Percentiles rank a stretch among this genome's conserved stretches.
These are phyloP conservation scores for Phymatocera aterrima DNA, from an alignment of 2,888 invertebrate genomes.

Conservation along the genomic window DNA sequence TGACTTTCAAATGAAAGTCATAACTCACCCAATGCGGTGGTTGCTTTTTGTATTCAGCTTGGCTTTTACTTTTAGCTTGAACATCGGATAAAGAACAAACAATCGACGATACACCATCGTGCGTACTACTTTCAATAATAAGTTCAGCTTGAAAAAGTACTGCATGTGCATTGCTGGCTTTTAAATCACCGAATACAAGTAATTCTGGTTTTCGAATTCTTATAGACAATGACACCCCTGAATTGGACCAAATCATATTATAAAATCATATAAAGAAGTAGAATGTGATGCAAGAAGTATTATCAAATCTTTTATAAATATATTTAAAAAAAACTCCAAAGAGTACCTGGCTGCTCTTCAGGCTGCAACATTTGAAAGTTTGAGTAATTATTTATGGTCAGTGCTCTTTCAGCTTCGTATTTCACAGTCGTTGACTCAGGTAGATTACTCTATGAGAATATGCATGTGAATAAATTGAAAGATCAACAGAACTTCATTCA, in stretches of 20 bases:
- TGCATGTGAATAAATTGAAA: conserved; percentile 73
- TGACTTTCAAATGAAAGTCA: background rate
- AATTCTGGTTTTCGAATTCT: conserved; percentile 87
- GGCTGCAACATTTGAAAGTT: conserved; percentile 27
- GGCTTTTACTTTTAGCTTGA: conserved; percentile 80
- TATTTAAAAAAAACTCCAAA: conserved; percentile 40
- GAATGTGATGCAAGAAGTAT: background rate
- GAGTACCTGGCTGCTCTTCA: conserved; percentile 58
- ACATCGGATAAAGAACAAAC: conserved; percentile 80
- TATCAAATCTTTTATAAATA: background rate
- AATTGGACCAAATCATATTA: background rate
- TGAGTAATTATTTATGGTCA: conserved; percentile 12
- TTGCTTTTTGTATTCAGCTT: conserved; percentile 76
- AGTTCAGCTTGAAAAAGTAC: conserved; percentile 83
- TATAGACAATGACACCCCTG: conserved; percentile 82
- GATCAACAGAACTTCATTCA: background rate
- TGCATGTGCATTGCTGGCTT: conserved; percentile 80
- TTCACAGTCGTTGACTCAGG: conserved; percentile 7
- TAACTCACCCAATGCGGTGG: conserved; percentile 76
- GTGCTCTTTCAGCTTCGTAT: conserved; percentile 28
- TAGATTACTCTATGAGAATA: conserved; percentile 47
- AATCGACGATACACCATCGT: conserved; percentile 80
- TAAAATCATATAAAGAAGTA: background rate
- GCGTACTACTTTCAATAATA: conserved; percentile 83
- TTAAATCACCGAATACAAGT: conserved; percentile 83